Base-by-base conservation (phyloP, 1,140 invertebrate species). In the Drosophila melanogaster region DNA sequence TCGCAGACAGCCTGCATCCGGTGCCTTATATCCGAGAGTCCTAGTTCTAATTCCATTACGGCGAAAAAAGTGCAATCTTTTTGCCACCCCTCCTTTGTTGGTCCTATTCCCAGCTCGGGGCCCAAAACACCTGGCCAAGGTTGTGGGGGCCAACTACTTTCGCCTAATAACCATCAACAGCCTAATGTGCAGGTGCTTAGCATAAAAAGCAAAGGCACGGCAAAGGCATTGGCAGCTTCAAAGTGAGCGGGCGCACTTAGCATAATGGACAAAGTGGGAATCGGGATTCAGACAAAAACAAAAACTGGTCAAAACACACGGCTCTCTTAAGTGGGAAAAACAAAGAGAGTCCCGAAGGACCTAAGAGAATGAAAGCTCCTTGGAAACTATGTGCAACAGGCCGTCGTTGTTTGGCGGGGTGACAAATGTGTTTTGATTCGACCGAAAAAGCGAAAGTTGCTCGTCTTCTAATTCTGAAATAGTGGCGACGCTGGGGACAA, bases 361-460 rank as follows among this genome's bases (percentile, higher is more conserved):
- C n/a, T 17, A 55, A 17, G 40, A 50, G 37, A 15, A 46, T 30
- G 59, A 84, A 76, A 84, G 80, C 80, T 84, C 40, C 53, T 8
- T 43, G 17, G 8, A n/a, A 41, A 19, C 38, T 1, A 66, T 66
- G 72, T 83, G 83, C 83, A 87, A 87, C 83, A 87, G 83, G 83
- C 83, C 84, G 79, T 70, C 73, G 56, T 10, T 17, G 47, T 22
- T 41, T 41, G 59, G 22, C 40, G 38, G 51, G 51, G 40, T 71
- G 75, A 81, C 59, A 83, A 79, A 87, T 81, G 83, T 87, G 70
- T 79, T 86, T 87, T 86, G 81, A 83, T 81, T 86, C 17, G 10
- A 38, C 26, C 35, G 30, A 33, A 51, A 55, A 37, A 54, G 37
- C 22, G 8, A 66, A 57, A 73, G 64, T 37, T 67, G 15, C 43